Percentiles rank a stretch among this genome's conserved stretches.
phyloP scores from a whole-genome alignment of 2,888 invertebrate species.

The Volucella inanis region DNA sequence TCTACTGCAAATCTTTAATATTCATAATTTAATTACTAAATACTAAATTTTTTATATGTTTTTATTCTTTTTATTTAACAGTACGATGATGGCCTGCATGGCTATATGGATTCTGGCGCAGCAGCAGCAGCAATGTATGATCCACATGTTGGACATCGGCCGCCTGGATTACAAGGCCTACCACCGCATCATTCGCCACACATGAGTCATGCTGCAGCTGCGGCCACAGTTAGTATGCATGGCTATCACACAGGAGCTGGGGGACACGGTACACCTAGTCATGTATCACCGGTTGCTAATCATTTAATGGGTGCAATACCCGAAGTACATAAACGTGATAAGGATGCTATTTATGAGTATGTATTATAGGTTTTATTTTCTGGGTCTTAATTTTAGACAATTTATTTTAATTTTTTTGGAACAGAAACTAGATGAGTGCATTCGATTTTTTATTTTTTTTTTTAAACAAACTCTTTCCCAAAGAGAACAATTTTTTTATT shows the following conservation, averaged over 20 bases:
- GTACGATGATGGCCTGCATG: constrained; percentile 97
- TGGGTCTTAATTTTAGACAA: constrained; percentile 8
- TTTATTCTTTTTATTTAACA: constrained; percentile 83
- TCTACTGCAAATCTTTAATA: constrained; percentile 45
- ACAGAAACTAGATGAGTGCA: constrained; percentile 61
- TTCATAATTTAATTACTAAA: constrained; percentile 51
- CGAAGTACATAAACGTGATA: constrained; percentile 98
- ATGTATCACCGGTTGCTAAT: constrained; percentile 92
- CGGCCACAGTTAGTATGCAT: constrained; percentile 85
- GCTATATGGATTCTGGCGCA: constrained; percentile 91
- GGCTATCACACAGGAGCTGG: constrained; percentile 85
- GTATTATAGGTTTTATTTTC: constrained; percentile 81
- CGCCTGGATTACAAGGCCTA: constrained; percentile 85
- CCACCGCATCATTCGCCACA: constrained; percentile 92
- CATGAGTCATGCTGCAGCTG: constrained; percentile 89
- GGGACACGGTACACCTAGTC: constrained; percentile 86
- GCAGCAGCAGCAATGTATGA: constrained; percentile 88
- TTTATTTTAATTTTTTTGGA: constrained; percentile 9
- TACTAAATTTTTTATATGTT: constrained; percentile 21
- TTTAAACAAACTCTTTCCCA: background rate
- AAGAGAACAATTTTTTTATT: constrained; percentile 22
- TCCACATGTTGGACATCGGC: constrained; percentile 88
- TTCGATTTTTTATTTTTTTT: constrained; percentile 26
- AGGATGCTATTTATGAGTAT: constrained; percentile 99
- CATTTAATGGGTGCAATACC: constrained; percentile 93